Evolutionary conservation across 2,113 vertebrate genomes (phyloP).

Genomic region (Eptesicus fuscus): DNA sequence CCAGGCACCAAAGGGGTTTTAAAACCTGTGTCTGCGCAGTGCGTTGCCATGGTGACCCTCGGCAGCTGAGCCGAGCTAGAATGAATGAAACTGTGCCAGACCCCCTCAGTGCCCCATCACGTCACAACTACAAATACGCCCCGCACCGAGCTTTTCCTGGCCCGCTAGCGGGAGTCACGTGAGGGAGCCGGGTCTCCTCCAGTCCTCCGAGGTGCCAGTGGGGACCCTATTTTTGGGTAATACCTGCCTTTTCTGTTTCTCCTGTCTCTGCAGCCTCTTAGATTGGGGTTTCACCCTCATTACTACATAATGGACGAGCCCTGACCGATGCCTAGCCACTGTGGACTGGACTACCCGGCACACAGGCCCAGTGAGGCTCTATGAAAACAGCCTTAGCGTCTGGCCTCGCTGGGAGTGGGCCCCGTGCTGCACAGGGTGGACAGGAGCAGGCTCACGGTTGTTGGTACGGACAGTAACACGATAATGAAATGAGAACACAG

Average conservation of each 20-base stretch:
- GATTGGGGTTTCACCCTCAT: slow-evolving; percentile 34
- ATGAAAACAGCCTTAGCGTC: neutral
- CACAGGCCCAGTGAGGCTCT: neutral
- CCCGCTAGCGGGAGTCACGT: neutral
- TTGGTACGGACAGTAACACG: neutral
- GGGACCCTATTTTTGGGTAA: slow-evolving; percentile 58
- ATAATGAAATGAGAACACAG: neutral
- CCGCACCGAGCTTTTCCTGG: neutral
- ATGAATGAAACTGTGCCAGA: rapidly evolving
- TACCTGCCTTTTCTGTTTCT: neutral
- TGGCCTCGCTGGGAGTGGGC: rapidly evolving
- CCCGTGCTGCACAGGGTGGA: neutral
- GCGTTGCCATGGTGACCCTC: neutral
- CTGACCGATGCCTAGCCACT: neutral
- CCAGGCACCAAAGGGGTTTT: too few relatives aligned
- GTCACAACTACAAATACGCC: neutral
- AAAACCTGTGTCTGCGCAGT: neutral
- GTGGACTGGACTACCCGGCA: neutral
- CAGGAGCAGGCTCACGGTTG: neutral
- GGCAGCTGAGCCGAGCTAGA: neutral
- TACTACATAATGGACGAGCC: neutral
- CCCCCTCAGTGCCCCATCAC: neutral
- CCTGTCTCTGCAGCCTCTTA: neutral
- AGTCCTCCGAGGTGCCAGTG: neutral
- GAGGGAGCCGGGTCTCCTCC: neutral